Evolutionary conservation across 2,888 invertebrate species (phyloP).

Genomic region (Aquatica leii): DNA sequence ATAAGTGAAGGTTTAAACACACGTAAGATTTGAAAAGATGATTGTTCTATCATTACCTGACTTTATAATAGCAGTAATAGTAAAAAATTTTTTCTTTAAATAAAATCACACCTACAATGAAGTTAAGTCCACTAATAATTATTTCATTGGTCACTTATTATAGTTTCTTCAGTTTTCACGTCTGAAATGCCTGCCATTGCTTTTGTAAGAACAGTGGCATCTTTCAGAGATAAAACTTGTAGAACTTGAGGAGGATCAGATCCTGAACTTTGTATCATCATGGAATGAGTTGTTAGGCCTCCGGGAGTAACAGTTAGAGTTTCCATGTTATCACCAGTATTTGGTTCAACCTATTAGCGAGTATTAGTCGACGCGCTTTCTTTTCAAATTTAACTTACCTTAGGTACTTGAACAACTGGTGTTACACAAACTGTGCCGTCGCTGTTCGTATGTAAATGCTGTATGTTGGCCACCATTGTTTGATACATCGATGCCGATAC

Average conservation of each 20-base stretch:
- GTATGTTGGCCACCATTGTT: slow-evolving; percentile 92
- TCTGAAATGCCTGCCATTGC: slow-evolving; percentile 78
- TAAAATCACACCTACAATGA: slow-evolving; percentile 6
- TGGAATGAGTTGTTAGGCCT: slow-evolving; percentile 75
- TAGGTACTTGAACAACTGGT: slow-evolving; percentile 82
- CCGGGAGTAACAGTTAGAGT: slow-evolving; percentile 77
- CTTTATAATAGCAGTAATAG: too few species aligned
- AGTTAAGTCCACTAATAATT: slow-evolving; percentile 14
- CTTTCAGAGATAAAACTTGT: slow-evolving; percentile 86
- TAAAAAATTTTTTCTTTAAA: slow-evolving; percentile 1
- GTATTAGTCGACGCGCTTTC: neutral
- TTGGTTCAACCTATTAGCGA: slow-evolving; percentile 77
- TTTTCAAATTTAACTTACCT: slow-evolving; percentile 47
- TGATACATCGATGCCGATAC: slow-evolving; percentile 96
- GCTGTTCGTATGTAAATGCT: slow-evolving; percentile 74
- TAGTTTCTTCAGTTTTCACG: slow-evolving; percentile 76
- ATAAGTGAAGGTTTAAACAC: too few species aligned
- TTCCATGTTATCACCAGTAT: slow-evolving; percentile 75
- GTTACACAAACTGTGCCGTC: slow-evolving; percentile 86
- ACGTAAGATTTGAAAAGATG: too few species aligned
- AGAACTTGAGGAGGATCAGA: slow-evolving; percentile 80
- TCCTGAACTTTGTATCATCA: slow-evolving; percentile 78
- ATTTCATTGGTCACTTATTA: slow-evolving; percentile 60
- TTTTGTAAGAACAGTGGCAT: slow-evolving; percentile 82
- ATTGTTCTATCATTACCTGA: too few species aligned